phyloP scores from a whole-genome alignment of 2,113 vertebrate genomes.

The rat (Rattus norvegicus) region DNA sequence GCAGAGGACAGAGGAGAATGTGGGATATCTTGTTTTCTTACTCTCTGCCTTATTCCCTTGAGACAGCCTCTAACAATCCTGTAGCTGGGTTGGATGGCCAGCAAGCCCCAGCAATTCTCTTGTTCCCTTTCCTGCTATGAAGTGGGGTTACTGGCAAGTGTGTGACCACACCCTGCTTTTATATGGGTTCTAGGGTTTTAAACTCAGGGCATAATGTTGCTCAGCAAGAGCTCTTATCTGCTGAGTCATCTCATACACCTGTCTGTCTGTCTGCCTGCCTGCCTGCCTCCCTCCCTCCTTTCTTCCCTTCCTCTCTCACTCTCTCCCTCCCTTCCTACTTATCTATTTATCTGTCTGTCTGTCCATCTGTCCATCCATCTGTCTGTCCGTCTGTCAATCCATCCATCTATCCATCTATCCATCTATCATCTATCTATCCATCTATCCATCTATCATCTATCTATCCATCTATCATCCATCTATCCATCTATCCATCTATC shows the following conservation, averaged over 20 bases:
- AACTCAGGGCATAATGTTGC: background rate
- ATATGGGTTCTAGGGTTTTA: background rate
- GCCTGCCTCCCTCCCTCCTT: too few species aligned
- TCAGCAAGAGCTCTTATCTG: slow-evolving; percentile 15
- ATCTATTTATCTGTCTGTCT: too few species aligned
- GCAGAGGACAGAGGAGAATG: background rate
- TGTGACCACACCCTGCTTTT: background rate
- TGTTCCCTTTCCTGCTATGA: background rate
- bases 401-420: too few species aligned
- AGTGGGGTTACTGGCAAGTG: background rate
- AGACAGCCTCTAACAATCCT: background rate
- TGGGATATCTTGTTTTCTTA: background rate
- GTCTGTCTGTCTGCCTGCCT: too few species aligned
- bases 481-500: too few species aligned
- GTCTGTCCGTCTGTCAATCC: too few species aligned
- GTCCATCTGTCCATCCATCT: too few species aligned
- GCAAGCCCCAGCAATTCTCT: background rate
- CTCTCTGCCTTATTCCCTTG: background rate
- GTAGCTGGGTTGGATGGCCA: background rate
- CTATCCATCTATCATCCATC: too few species aligned
- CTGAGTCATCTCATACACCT: background rate
- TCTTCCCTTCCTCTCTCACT: too few species aligned
- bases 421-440: too few species aligned
- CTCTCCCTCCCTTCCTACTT: too few species aligned
- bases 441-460: too few species aligned